phyloP scores from a whole-genome alignment of 2,113 vertebrate genomes.

The Cisticola juncidis region DNA sequence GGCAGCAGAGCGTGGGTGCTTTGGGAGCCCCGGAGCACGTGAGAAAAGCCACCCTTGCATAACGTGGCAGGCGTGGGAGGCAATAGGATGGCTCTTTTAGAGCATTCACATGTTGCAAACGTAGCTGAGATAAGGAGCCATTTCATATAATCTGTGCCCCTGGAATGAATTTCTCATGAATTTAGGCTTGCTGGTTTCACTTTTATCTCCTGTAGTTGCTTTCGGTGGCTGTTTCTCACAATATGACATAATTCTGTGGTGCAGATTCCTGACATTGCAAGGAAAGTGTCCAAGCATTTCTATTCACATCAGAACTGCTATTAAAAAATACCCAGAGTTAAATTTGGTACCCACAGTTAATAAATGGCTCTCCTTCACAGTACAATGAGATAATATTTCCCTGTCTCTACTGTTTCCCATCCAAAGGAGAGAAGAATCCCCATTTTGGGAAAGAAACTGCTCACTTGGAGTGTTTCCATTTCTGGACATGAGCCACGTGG shows the following conservation, averaged over 20 bases:
- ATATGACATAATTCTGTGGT: neutral
- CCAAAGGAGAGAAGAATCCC: conserved; percentile 52
- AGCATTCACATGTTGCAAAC: neutral
- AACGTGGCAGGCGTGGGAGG: neutral
- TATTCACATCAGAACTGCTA: neutral
- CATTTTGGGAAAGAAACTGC: conserved; percentile 60
- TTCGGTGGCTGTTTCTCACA: neutral
- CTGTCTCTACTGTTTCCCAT: conserved; percentile 25
- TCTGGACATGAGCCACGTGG: neutral
- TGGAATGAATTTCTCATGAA: neutral
- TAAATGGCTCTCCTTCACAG: conserved; percentile 6
- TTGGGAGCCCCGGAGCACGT: neutral
- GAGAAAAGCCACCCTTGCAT: neutral
- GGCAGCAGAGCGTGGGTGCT: neutral
- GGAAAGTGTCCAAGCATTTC: conserved; percentile 23
- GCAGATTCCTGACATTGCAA: neutral
- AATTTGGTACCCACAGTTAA: conserved; percentile 34
- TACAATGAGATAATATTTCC: conserved; percentile 14
- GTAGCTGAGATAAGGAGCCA: neutral
- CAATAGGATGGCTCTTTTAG: neutral
- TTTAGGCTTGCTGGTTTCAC: neutral
- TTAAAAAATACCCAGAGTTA: conserved; percentile 16
- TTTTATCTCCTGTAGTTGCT: neutral
- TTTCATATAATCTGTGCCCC: neutral
- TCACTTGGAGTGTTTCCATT: conserved; percentile 55